Conservation (phyloP, 2,113 vertebrate species). For the Sapayoa aenigma region DNA sequence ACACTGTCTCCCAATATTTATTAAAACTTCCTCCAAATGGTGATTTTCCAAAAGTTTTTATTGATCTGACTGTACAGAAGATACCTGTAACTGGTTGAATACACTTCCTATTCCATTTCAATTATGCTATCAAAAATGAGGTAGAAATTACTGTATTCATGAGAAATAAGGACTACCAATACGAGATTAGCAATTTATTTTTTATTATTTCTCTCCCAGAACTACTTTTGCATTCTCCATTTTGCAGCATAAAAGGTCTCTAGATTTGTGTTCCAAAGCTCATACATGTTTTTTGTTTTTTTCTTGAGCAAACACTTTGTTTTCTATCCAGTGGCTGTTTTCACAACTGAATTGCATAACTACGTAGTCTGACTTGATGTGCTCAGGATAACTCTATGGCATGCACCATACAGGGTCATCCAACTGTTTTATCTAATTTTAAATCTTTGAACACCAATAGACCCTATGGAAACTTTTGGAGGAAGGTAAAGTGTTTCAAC, state of each 20-base stretch:
- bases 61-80: background rate
- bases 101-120: background rate
- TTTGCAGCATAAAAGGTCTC: background rate
- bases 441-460: background rate
- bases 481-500: background rate
- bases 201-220: background rate
- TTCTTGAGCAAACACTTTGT: background rate
- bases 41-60: background rate
- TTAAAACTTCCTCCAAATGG: background rate
- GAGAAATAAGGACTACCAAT: background rate
- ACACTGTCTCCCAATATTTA: background rate
- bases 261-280: background rate
- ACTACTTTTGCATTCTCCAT: background rate
- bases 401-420: background rate
- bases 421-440: background rate
- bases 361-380: background rate
- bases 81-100: background rate
- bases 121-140: background rate
- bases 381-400: background rate
- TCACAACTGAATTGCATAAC: background rate
- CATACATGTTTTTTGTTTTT: background rate
- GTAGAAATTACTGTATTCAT: background rate
- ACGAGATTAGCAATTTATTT: background rate
- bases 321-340: background rate
- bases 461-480: background rate